Base-by-base conservation (phyloP, 2,888 invertebrate genomes). In the Cephus runcator region DNA sequence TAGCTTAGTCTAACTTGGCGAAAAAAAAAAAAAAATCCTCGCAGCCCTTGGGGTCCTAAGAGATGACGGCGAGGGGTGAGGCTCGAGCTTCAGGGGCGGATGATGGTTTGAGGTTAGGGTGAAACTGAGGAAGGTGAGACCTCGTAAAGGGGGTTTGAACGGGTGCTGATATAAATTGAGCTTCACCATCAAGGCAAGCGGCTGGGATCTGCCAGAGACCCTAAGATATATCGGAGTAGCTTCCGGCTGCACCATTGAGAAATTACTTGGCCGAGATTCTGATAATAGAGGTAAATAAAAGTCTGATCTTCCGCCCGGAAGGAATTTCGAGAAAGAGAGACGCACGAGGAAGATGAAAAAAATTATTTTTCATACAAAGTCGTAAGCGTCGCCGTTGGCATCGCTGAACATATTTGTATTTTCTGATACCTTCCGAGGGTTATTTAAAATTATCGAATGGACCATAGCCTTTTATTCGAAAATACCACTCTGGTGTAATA, bases 81-180 rank as follows among this genome's bases (percentile, higher is more conserved):
- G 69, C 75, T 36, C 69, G 33, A 69, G 73, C 30, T 40, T 34
- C 69, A 74, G 74, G 73, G 73, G 74, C 73, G 56, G 76, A 69
- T 31, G 75, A 79, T 77, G 81, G 77, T 77, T 81, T 69, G 69
- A 75, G 40, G 77, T 76, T 75, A 73, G 74, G 80, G 78, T 79
- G 69, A 69, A 78, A 56, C 56, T 34, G 80, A 81, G 80, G 84
- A 81, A 79, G 85, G 85, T 83, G 86, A 87, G 85, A 86, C 84
- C 88, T 90, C 90, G 89, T 90, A 91, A 91, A 91, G 88, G 90
- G 90, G 90, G 90, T 89, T 87, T 89, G 89, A 89, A 84, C 85
- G 84, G 88, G 86, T 86, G 90, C 87, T 89, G 90, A 91, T 90
- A 91, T 91, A 91, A 91, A 91, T 91, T 90, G 91, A 89, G 89